These are phyloP conservation scores for Brachyistius frenatus DNA, from an alignment of 2,113 vertebrate species.

Conservation along the genomic window DNA sequence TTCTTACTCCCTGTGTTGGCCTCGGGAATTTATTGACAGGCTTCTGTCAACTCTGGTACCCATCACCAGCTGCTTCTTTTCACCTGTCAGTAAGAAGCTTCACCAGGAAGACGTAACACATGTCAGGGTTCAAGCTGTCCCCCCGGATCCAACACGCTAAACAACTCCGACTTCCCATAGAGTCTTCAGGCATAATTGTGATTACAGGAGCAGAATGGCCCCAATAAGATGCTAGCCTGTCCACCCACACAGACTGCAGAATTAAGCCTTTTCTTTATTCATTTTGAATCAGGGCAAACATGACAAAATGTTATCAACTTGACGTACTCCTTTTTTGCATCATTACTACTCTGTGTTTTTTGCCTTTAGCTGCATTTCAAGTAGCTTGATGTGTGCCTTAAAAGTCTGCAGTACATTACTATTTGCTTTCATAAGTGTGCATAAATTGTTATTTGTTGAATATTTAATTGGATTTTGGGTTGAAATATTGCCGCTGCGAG, in stretches of 20 bases:
- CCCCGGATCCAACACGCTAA: slow-evolving; percentile 12
- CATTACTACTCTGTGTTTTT: background rate
- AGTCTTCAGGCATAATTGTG: slow-evolving; percentile 1
- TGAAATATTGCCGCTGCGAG: slow-evolving; percentile 32
- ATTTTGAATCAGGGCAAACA: background rate
- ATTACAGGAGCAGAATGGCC: background rate
- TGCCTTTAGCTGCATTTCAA: slow-evolving; percentile 17
- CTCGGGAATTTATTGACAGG: slow-evolving; percentile 18
- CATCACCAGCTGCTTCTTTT: slow-evolving; percentile 27
- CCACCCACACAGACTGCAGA: background rate
- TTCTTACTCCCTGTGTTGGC: slow-evolving; percentile 4
- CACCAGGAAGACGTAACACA: slow-evolving; percentile 4
- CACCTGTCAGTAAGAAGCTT: slow-evolving; percentile 38
- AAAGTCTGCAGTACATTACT: background rate
- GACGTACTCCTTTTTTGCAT: slow-evolving; percentile 7
- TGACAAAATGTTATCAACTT: background rate
- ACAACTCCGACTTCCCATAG: slow-evolving; percentile 4
- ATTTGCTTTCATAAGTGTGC: slow-evolving; percentile 23
- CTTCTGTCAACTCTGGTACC: slow-evolving; percentile 36
- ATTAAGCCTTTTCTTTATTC: background rate
- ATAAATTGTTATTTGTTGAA: slow-evolving; percentile 18
- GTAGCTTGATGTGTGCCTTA: background rate
- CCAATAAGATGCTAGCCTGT: background rate
- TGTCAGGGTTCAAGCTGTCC: slow-evolving; percentile 23
- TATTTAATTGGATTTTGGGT: slow-evolving; percentile 19